These are phyloP conservation scores for Andrena dorsata DNA, from an alignment of 2,888 invertebrate genomes.

Conservation along the genomic window DNA sequence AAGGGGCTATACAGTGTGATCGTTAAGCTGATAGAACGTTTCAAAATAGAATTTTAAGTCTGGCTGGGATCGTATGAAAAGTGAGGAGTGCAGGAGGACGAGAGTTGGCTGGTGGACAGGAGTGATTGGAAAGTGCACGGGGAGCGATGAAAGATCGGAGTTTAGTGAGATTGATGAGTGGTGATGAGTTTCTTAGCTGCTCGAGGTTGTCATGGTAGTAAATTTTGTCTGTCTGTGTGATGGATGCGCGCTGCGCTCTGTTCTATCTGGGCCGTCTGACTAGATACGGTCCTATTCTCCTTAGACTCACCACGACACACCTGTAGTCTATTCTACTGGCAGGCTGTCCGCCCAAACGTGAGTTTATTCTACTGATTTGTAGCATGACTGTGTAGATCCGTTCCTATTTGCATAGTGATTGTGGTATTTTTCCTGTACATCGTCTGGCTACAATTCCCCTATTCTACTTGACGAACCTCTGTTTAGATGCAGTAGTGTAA, in stretches of 20 bases:
- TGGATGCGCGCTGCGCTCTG: neutral
- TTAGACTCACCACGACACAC: neutral
- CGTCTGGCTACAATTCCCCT: too few species aligned
- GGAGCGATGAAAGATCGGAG: too few species aligned
- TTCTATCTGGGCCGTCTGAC: neutral
- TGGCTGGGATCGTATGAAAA: neutral
- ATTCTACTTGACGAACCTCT: too few species aligned
- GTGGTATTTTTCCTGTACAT: too few species aligned
- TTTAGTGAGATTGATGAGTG: too few species aligned
- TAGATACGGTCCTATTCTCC: neutral
- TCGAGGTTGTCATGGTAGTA: too few species aligned
- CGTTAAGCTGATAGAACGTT: neutral
- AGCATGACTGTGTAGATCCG: neutral
- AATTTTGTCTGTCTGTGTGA: too few species aligned
- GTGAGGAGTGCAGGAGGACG: neutral
- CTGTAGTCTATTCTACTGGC: neutral
- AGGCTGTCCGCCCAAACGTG: neutral
- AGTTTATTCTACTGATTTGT: neutral
- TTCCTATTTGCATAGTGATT: neutral
- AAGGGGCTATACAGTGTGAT: neutral
- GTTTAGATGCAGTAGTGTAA: too few species aligned
- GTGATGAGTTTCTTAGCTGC: too few species aligned
- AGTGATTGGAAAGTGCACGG: too few species aligned
- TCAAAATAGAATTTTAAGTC: neutral
- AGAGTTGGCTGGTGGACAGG: too few species aligned